A percentile compares a stretch with the other conserved stretches of the same genome.
These are phyloP conservation scores for Taphrorychus bicolor DNA, from an alignment of 2,888 invertebrate species.

Conservation along the genomic window DNA sequence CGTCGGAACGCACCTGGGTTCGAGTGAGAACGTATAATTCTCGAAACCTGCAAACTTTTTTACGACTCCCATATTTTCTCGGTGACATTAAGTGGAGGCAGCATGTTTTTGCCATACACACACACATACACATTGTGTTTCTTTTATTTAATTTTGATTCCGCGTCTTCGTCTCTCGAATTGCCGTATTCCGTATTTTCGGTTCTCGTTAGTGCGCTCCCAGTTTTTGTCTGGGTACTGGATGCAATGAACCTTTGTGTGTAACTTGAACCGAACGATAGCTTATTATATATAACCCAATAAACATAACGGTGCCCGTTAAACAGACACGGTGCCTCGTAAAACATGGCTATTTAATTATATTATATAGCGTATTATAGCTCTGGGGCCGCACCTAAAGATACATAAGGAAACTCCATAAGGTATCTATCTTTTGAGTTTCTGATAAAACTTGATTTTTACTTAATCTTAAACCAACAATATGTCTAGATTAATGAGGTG, in stretches of 20 bases:
- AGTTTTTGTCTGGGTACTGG: slow-evolving; percentile 15
- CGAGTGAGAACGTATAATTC: slow-evolving; percentile 27
- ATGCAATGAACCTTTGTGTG: background rate
- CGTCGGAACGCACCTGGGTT: slow-evolving; percentile 4
- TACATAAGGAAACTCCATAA: no score
- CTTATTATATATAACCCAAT: slow-evolving; percentile 3
- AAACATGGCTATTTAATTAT: background rate
- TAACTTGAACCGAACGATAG: background rate
- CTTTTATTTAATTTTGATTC: slow-evolving; percentile 27
- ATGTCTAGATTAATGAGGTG: no score
- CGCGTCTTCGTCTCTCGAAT: slow-evolving; percentile 10
- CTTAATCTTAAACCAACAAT: no score
- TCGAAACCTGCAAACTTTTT: slow-evolving; percentile 39
- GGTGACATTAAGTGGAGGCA: slow-evolving; percentile 35
- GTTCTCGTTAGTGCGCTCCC: slow-evolving; percentile 22
- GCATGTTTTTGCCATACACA: slow-evolving; percentile 36
- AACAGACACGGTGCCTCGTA: background rate
- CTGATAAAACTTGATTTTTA: no score
- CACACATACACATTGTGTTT: slow-evolving; percentile 33
- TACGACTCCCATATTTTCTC: slow-evolving; percentile 33
- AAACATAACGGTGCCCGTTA: slow-evolving; percentile 1
- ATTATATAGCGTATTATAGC: background rate
- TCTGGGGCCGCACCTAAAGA: background rate
- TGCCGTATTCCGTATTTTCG: slow-evolving; percentile 30
- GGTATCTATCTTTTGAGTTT: no score